Percentiles rank a stretch among this genome's conserved stretches.
These are phyloP conservation scores for Chrysogorgia sp. DNA, from an alignment of 92 coral and sea anemone species.

Conservation along the genomic window DNA sequence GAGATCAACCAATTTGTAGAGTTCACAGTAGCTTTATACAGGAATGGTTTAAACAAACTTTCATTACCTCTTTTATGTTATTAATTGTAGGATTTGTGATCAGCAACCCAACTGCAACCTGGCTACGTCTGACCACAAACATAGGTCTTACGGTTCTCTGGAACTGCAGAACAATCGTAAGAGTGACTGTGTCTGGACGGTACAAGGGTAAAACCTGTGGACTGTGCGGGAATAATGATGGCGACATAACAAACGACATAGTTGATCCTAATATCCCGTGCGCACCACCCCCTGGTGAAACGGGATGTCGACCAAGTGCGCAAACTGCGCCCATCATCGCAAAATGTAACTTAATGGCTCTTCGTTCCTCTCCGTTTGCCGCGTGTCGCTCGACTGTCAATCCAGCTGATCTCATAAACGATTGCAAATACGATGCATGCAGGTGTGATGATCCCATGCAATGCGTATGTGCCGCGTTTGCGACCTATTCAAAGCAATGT, in stretches of 20 bases:
- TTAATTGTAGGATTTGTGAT: slow-evolving; percentile 2
- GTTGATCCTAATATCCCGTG: background rate
- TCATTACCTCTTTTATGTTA: background rate
- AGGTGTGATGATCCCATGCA: slow-evolving; percentile 25
- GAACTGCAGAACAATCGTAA: background rate
- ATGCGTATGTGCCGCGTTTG: slow-evolving; percentile 24
- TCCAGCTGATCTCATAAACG: background rate
- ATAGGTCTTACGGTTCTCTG: slow-evolving; percentile 12
- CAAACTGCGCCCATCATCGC: background rate
- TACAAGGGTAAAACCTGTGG: slow-evolving; percentile 25
- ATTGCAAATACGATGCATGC: slow-evolving; percentile 27
- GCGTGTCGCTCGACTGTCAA: background rate
- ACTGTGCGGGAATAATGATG: slow-evolving; percentile 18
- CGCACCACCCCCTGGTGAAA: background rate
- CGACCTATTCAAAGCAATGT: background rate
- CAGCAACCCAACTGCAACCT: background rate
- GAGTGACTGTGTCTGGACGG: background rate
- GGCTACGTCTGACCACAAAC: slow-evolving; percentile 4
- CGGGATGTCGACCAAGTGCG: background rate
- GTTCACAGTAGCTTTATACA: background rate
- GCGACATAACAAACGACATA: background rate
- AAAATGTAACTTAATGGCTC: slow-evolving; percentile 1
- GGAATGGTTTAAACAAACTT: no score
- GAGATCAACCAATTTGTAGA: background rate
- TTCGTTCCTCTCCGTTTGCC: background rate